These are phyloP conservation scores for Oikopleura albicans DNA, from an alignment of 23 tunicate species.

Conservation along the genomic window DNA sequence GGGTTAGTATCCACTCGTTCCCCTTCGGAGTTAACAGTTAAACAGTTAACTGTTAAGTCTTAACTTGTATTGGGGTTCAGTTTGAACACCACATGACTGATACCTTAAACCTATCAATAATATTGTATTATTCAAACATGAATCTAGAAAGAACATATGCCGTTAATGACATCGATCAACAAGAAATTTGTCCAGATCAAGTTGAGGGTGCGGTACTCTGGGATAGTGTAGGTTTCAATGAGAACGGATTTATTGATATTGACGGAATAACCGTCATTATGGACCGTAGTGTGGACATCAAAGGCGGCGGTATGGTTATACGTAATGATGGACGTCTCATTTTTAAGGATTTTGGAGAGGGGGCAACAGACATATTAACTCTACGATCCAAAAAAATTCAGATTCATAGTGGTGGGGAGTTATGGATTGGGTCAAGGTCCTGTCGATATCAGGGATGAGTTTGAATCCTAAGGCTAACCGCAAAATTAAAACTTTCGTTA, in stretches of 20 bases:
- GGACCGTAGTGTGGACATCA: neutral
- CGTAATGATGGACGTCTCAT: neutral
- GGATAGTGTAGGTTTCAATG: neutral
- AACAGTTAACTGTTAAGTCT: too few relatives aligned
- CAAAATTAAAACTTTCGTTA: too few relatives aligned
- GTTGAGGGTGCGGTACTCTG: neutral
- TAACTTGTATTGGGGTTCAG: too few relatives aligned
- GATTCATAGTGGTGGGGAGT: neutral
- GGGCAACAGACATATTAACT: too few relatives aligned
- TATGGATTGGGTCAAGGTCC: neutral
- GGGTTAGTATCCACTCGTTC: too few relatives aligned
- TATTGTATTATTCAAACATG: too few relatives aligned
- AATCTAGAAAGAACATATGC: neutral
- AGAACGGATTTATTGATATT: neutral
- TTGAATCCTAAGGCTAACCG: too few relatives aligned
- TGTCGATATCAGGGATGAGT: conserved; percentile 18
- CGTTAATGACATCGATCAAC: neutral
- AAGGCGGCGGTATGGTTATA: neutral
- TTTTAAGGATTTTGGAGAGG: neutral
- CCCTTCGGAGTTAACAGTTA: too few relatives aligned
- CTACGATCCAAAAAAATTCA: neutral
- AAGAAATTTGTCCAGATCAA: neutral
- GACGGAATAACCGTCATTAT: neutral
- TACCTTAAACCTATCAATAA: too few relatives aligned
- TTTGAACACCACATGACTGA: too few relatives aligned